A percentile compares a stretch with the other conserved stretches of the same genome.
Conservation (phyloP, 2,888 invertebrate species). For the Zhuqinia jingwanae region DNA sequence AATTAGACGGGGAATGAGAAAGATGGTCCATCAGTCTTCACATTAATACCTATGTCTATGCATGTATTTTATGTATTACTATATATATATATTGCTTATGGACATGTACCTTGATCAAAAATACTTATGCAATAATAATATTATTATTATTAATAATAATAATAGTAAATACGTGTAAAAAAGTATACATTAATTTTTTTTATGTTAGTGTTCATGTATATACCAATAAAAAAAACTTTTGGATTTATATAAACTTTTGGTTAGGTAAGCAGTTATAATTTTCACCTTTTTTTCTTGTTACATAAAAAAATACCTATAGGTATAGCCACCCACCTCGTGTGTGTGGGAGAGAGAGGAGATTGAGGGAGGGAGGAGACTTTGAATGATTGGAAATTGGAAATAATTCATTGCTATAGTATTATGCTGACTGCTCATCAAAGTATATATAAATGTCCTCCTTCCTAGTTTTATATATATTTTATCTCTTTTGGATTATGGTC, state of each 20-base stretch:
- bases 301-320: too few species aligned
- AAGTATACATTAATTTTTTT: slow-evolving; percentile 41
- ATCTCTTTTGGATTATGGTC: neutral
- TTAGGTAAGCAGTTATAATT: too few species aligned
- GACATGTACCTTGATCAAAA: neutral
- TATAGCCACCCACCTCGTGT: too few species aligned
- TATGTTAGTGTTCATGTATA: neutral
- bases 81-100: too few species aligned
- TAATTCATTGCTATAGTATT: slow-evolving; percentile 39
- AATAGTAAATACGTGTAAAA: slow-evolving; percentile 43
- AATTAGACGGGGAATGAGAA: slow-evolving; percentile 58
- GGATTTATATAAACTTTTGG: too few species aligned
- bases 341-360: too few species aligned
- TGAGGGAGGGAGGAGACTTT: too few species aligned
- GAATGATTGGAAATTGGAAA: slow-evolving; percentile 35
- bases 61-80: neutral
- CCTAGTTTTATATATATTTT: too few species aligned
- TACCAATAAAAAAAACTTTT: neutral
- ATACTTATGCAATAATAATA: neutral
- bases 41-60: slow-evolving; percentile 3
- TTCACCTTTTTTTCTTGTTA: too few species aligned
- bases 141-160: slow-evolving; percentile 1
- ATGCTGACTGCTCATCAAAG: slow-evolving; percentile 21
- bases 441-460: neutral
- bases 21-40: slow-evolving; percentile 65